These are phyloP conservation scores for Whitmania pigra DNA, from an alignment of 1,140 invertebrate genomes.

Conservation along the genomic window DNA sequence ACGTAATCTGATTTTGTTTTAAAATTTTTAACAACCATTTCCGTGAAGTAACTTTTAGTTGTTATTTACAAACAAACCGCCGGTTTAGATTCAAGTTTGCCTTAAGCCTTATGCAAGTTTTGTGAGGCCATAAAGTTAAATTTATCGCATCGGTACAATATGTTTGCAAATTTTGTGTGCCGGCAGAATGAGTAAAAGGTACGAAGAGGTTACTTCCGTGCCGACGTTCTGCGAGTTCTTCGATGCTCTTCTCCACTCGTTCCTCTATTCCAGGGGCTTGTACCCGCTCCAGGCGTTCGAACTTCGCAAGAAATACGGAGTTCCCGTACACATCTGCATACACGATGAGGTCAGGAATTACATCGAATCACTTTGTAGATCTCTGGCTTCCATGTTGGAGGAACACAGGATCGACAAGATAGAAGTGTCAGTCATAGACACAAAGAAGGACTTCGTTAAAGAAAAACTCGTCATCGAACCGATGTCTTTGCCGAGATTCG, in stretches of 20 bases:
- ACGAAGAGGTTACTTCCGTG: neutral
- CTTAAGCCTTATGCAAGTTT: no score
- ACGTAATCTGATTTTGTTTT: no score
- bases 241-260: neutral
- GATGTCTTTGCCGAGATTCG: neutral
- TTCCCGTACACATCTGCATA: neutral
- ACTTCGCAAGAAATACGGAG: constrained; percentile 4
- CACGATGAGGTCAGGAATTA: neutral
- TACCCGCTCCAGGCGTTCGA: neutral
- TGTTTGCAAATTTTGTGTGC: no score
- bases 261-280: neutral
- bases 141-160: no score
- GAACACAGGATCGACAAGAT: constrained; percentile 9
- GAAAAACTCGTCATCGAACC: constrained; percentile 2
- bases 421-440: neutral
- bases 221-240: neutral
- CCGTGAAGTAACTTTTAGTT: no score
- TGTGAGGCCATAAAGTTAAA: no score
- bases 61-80: no score
- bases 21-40: no score
- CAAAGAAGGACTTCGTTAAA: neutral
- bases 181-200: neutral
- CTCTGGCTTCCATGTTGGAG: neutral
- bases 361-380: neutral
- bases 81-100: no score